These are phyloP conservation scores for Agonum fuliginosum DNA, from an alignment of 2,888 invertebrate species.

Conservation along the genomic window DNA sequence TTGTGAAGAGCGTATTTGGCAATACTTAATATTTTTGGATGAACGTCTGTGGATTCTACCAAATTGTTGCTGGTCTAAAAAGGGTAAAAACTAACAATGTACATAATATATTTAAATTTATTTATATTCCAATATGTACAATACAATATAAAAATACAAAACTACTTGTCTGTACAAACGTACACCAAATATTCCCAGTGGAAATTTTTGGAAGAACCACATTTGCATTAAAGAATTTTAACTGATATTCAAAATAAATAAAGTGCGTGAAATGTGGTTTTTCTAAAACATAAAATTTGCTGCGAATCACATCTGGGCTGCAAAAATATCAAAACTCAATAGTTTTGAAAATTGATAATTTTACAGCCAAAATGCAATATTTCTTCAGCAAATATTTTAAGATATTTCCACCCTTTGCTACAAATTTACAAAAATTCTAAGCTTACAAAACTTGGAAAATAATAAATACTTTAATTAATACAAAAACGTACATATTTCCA, in stretches of 20 bases:
- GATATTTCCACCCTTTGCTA: not conserved
- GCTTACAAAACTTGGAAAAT: not conserved
- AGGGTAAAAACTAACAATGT: not conserved
- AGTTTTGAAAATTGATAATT: not conserved
- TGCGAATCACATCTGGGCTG: not conserved
- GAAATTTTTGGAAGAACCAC: not conserved
- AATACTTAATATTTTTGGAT: not conserved
- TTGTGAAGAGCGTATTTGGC: not conserved
- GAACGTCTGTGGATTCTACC: not conserved
- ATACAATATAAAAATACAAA: constrained; percentile 34
- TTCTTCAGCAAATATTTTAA: not conserved
- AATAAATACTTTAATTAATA: not conserved
- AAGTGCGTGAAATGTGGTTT: too few species aligned
- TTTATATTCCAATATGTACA: constrained; percentile 46
- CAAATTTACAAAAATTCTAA: constrained; percentile 11
- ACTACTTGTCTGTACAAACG: constrained; percentile 41
- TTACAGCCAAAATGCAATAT: constrained; percentile 21
- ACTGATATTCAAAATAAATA: too few species aligned
- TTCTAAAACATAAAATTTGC: too few species aligned
- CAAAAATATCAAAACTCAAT: not conserved
- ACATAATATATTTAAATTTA: constrained; percentile 42
- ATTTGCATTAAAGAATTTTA: too few species aligned
- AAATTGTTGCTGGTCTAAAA: constrained; percentile 24
- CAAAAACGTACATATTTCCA: not conserved
- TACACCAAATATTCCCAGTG: constrained; percentile 6